A percentile compares a stretch with the other conserved stretches of the same genome.
phyloP scores from a whole-genome alignment of 2,113 vertebrate genomes.

The Leucopsar rothschildi region DNA sequence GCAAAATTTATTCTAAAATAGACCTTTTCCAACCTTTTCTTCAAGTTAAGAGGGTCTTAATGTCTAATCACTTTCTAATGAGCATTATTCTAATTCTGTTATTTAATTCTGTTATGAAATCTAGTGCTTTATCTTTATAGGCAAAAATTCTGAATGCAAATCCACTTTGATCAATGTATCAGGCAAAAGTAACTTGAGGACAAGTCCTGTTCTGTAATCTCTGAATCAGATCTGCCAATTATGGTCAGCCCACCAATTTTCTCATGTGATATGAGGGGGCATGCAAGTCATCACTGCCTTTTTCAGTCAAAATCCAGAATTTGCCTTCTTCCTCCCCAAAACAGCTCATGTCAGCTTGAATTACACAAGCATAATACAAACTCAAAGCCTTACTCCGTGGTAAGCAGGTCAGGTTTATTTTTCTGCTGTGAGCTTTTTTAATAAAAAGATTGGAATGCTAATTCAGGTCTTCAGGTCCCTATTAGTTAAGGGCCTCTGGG shows the following conservation, averaged over 20 bases:
- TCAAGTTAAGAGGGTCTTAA: neutral
- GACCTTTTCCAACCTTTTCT: neutral
- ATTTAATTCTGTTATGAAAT: neutral
- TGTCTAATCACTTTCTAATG: neutral
- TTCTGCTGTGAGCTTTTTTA: conserved; percentile 17
- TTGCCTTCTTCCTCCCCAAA: neutral
- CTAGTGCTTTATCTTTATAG: neutral
- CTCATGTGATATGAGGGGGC: neutral
- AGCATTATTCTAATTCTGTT: neutral
- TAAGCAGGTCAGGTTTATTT: conserved; percentile 34
- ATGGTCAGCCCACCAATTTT: neutral
- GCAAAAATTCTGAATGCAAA: neutral
- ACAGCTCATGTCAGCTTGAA: conserved; percentile 42
- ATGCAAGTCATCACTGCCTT: neutral
- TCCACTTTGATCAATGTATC: neutral
- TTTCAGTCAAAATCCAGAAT: conserved; percentile 9
- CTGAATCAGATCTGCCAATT: neutral
- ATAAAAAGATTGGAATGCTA: conserved; percentile 30
- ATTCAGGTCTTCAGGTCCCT: conserved; percentile 10
- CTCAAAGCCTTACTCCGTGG: neutral
- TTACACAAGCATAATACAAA: neutral
- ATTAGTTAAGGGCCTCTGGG: conserved; percentile 6
- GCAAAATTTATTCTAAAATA: neutral
- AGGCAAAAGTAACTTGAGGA: neutral
- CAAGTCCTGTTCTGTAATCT: neutral